These are phyloP conservation scores for Mythimna ferrago DNA, from an alignment of 2,888 invertebrate species.

Conservation along the genomic window DNA sequence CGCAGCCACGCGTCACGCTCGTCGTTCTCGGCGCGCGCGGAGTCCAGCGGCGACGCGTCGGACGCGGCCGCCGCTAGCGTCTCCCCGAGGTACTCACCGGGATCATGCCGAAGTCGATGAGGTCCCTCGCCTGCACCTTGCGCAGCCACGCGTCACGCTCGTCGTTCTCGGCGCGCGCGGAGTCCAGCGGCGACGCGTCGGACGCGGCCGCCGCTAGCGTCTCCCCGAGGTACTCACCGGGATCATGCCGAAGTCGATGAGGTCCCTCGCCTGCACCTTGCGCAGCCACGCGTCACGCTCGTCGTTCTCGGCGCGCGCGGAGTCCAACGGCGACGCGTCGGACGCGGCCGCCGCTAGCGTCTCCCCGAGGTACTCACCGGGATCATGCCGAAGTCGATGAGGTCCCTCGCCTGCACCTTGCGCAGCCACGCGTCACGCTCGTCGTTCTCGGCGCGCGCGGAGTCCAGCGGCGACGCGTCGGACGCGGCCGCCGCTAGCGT, in stretches of 20 bases:
- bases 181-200: conserved; percentile 91
- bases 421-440: conserved; percentile 96
- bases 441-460: conserved; percentile 95
- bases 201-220: conserved; percentile 94
- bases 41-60: conserved; percentile 91
- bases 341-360: conserved; percentile 94
- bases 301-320: conserved; percentile 95
- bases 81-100: too few relatives aligned
- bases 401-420: conserved; percentile 94
- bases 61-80: conserved; percentile 94
- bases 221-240: too few relatives aligned
- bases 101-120: conserved; percentile 95
- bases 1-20: conserved; percentile 96
- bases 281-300: conserved; percentile 96
- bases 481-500: conserved; percentile 94
- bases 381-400: conserved; percentile 95
- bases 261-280: conserved; percentile 94
- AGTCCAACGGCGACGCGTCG: conserved; percentile 91
- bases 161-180: conserved; percentile 95
- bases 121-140: conserved; percentile 94
- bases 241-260: conserved; percentile 95
- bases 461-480: conserved; percentile 91
- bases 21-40: conserved; percentile 95
- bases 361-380: too few relatives aligned
- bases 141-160: conserved; percentile 96